A percentile compares a stretch with the other conserved stretches of the same genome.
phyloP scores from a whole-genome alignment of 2,113 vertebrate genomes.

The Paralichthys olivaceus region DNA sequence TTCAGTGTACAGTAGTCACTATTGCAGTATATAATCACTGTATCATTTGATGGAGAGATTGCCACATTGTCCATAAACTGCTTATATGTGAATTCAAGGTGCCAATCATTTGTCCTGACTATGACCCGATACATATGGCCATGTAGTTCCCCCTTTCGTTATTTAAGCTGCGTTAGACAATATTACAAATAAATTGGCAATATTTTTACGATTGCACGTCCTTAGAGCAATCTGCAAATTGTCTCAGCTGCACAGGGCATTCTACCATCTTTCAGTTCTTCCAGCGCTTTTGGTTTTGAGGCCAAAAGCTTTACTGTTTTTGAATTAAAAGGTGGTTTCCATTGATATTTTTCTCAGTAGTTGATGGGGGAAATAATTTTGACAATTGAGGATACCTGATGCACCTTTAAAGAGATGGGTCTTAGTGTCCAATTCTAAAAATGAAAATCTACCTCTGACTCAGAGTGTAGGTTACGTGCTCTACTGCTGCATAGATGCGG shows the following conservation, averaged over 20 bases:
- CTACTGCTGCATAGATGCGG: not conserved
- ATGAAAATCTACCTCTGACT: too few relatives aligned
- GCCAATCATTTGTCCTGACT: slow-evolving; percentile 51
- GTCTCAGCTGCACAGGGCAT: not conserved
- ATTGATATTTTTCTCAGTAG: too few relatives aligned
- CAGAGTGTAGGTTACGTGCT: not conserved
- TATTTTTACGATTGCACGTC: too few relatives aligned
- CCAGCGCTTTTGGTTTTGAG: too few relatives aligned
- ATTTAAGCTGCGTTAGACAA: too few relatives aligned
- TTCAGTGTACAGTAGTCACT: slow-evolving; percentile 39
- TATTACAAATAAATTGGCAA: too few relatives aligned
- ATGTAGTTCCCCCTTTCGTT: not conserved
- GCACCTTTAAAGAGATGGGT: too few relatives aligned
- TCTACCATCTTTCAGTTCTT: too few relatives aligned
- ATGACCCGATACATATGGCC: not conserved
- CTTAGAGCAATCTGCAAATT: too few relatives aligned
- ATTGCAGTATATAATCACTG: slow-evolving; percentile 53
- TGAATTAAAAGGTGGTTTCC: not conserved
- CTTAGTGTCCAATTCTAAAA: not conserved
- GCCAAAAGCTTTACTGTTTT: not conserved
- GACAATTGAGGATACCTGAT: too few relatives aligned
- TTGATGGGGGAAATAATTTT: too few relatives aligned
- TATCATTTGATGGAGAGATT: slow-evolving; percentile 66
- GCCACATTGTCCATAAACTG: slow-evolving; percentile 68
- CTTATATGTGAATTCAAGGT: slow-evolving; percentile 57